Conservation (phyloP, 1,140 invertebrate species). For the Hermetia illucens region DNA sequence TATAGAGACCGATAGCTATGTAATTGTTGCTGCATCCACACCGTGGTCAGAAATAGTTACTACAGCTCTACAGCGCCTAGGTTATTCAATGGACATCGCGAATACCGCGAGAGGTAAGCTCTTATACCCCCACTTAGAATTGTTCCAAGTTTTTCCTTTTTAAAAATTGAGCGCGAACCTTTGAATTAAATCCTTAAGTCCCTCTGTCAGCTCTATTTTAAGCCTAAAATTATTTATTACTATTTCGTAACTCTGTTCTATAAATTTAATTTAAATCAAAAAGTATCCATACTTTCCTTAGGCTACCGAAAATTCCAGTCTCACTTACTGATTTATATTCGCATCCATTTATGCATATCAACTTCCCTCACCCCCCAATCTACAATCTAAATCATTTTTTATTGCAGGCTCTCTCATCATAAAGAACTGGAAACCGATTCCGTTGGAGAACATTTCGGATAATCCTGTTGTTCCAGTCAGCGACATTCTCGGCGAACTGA, state of each 20-base stretch:
- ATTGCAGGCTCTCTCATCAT: constrained; percentile 69
- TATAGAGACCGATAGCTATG: constrained; percentile 81
- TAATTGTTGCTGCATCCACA: constrained; percentile 80
- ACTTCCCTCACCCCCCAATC: background rate
- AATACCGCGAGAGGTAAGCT: constrained; percentile 61
- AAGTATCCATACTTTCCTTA: too few relatives aligned
- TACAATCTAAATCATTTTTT: constrained; percentile 10
- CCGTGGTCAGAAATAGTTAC: constrained; percentile 71
- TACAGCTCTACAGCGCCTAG: constrained; percentile 60
- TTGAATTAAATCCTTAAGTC: too few relatives aligned
- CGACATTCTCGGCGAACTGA: constrained; percentile 83
- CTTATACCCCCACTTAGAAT: background rate
- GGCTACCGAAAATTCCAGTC: too few relatives aligned
- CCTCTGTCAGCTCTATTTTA: too few relatives aligned
- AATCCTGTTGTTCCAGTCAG: constrained; percentile 72
- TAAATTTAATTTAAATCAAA: too few relatives aligned
- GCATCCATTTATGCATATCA: background rate
- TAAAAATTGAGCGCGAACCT: too few relatives aligned
- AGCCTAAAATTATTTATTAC: too few relatives aligned
- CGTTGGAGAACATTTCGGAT: constrained; percentile 80
- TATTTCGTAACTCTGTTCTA: too few relatives aligned
- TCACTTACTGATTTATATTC: background rate
- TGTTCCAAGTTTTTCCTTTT: background rate
- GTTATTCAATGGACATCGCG: constrained; percentile 60
- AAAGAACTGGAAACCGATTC: constrained; percentile 86